These are phyloP conservation scores for Cinara cedri DNA, from an alignment of 2,888 invertebrate genomes.

Conservation along the genomic window DNA sequence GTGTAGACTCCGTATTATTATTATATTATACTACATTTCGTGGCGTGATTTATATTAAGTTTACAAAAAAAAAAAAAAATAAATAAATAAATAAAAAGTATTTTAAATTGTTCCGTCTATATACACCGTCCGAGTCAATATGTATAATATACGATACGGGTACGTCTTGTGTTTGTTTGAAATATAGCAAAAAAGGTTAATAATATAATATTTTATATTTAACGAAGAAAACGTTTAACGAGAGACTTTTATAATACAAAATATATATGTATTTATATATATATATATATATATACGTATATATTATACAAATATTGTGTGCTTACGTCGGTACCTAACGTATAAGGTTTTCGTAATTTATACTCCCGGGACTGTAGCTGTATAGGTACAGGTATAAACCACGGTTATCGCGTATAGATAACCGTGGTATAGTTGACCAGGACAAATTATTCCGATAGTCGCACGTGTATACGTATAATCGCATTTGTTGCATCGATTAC, in stretches of 20 bases:
- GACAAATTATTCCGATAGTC: conserved; percentile 47
- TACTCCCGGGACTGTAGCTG: background rate
- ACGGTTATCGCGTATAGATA: background rate
- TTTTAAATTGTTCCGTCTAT: conserved; percentile 15
- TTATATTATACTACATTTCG: too few relatives aligned
- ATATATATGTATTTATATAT: background rate
- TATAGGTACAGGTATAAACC: background rate
- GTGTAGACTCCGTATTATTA: background rate
- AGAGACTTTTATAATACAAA: background rate
- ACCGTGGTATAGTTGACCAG: background rate
- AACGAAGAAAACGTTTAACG: background rate
- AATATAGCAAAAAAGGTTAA: background rate
- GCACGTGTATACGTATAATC: conserved; percentile 17
- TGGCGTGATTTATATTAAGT: conserved; percentile 6
- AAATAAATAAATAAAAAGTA: too few relatives aligned
- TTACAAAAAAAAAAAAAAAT: conserved; percentile 1
- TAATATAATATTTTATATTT: background rate
- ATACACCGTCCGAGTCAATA: background rate
- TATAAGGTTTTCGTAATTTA: conserved; percentile 37
- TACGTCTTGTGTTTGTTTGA: conserved; percentile 13
- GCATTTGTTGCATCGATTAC: conserved; percentile 30
- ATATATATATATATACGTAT: background rate
- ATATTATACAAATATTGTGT: background rate
- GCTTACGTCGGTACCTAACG: background rate
- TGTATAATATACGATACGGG: too few relatives aligned